Base-by-base conservation (phyloP, 2,888 invertebrate genomes). In the Chrysolina americana region DNA sequence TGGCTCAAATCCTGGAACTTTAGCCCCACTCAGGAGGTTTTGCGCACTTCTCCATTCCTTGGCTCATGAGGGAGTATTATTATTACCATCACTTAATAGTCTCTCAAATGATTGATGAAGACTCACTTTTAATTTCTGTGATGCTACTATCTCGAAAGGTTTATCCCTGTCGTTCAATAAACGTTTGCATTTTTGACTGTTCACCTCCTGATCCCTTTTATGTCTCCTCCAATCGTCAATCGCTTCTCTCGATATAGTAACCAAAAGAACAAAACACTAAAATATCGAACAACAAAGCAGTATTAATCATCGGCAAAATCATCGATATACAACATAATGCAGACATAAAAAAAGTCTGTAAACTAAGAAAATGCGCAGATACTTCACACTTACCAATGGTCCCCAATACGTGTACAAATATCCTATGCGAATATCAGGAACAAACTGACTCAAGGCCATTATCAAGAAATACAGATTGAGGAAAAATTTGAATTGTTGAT, bases 401-500 rank as follows among this genome's bases (percentile, higher is more conserved):
- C 98, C 99, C 99, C 99, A 99, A 88, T 99, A 99, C 0, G 99
- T 99, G 88, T 99, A 99, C 62, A 99, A 92, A 87, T 98, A 98
- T 2, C 99, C 99, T 84, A 99, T 97, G 82, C 96, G 92, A 81
- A 99, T 95, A 84, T 96, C 97, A 28, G 98, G 97, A 86, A 99
- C 96, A 89, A 99, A 98, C 89, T 99, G 99, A 85, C 98, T 98
- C 70, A 95, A 91, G 0, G 99, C 99, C 99, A 99, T 99, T 74
- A 99, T 91, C 80, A 99, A 90, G 89, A 99, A 99, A 88, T 98
- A 99, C 74, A 99, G 89, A 89, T 99, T 99, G 80, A 99, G 91
- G 89, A 99, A 99, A 89, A 98, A 99, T 84, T 97, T 95, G 90
- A 99, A 99, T 89, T 99, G 99, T 89, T 99, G 98, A 89, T 94